Percentiles rank a stretch among this genome's conserved stretches.
Evolutionary conservation across 2,113 vertebrate genomes (phyloP).

Genomic region (Chaetura pelagica): DNA sequence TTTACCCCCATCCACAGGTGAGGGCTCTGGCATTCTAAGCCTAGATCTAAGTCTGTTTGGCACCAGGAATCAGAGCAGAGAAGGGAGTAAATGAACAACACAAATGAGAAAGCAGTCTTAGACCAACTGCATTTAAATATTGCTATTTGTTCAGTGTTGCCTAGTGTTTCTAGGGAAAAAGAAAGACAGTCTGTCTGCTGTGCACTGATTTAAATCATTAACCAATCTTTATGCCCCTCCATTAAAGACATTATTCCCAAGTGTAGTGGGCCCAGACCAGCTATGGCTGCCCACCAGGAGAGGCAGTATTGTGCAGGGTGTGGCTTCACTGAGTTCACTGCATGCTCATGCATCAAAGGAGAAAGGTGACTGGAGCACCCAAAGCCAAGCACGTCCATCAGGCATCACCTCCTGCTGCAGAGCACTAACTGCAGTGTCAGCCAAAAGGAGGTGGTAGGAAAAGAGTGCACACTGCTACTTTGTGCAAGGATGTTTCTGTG

Average conservation of each 20-base stretch:
- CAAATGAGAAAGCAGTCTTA: not conserved
- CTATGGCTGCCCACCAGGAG: not conserved
- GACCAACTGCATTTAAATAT: not conserved
- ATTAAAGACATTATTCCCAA: not conserved
- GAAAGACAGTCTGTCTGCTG: not conserved
- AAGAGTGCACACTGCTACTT: not conserved
- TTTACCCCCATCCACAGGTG: not conserved
- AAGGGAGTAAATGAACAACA: not conserved
- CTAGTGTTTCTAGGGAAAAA: not conserved
- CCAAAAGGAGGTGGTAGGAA: not conserved
- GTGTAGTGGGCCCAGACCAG: not conserved
- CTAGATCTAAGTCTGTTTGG: not conserved
- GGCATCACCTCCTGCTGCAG: not conserved
- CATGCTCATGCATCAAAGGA: not conserved
- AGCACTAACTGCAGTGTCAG: not conserved
- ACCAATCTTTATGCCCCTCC: rapidly evolving
- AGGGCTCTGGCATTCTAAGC: not conserved
- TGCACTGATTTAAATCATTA: not conserved
- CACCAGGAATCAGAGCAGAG: not conserved
- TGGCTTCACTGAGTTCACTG: not conserved
- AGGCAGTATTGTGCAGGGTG: not conserved
- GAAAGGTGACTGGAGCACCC: not conserved
- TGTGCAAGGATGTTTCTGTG: not conserved
- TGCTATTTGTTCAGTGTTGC: not conserved
- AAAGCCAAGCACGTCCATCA: not conserved